These are phyloP conservation scores for Lasioglossum leucozonium DNA, from an alignment of 2,888 invertebrate species.

Conservation along the genomic window DNA sequence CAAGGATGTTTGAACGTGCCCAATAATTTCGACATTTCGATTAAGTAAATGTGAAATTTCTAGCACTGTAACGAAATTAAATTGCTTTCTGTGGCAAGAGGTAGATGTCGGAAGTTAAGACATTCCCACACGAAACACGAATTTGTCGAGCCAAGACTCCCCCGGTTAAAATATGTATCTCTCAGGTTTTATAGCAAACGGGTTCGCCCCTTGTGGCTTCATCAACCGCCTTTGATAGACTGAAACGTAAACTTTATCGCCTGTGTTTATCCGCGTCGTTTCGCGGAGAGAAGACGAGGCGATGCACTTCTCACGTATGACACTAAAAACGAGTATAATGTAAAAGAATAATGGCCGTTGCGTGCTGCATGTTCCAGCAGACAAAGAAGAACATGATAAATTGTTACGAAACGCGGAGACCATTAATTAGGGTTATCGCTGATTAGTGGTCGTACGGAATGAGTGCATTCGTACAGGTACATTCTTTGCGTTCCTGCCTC, in stretches of 20 bases:
- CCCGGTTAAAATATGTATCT: background rate
- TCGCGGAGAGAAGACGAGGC: background rate
- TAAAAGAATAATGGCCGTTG: background rate
- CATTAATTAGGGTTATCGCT: background rate
- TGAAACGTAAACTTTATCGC: conserved; percentile 11
- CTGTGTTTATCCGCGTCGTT: background rate
- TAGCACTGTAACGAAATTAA: background rate
- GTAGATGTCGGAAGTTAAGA: background rate
- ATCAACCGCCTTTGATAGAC: background rate
- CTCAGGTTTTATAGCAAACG: too few relatives aligned
- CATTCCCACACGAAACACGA: background rate
- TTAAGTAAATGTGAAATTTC: background rate
- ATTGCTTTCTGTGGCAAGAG: background rate
- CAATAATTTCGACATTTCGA: too few relatives aligned
- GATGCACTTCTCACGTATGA: conserved; percentile 11
- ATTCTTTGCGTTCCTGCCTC: background rate
- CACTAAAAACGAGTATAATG: background rate
- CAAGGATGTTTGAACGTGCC: too few relatives aligned
- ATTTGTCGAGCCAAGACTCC: background rate
- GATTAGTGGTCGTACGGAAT: background rate
- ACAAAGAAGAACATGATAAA: background rate
- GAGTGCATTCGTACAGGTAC: background rate
- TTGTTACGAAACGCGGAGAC: background rate
- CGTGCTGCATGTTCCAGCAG: background rate
- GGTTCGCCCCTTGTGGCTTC: background rate